A percentile compares a stretch with the other conserved stretches of the same genome.
Conservation (phyloP, 1,140 invertebrate genomes). For the Drosophila tristis region DNA sequence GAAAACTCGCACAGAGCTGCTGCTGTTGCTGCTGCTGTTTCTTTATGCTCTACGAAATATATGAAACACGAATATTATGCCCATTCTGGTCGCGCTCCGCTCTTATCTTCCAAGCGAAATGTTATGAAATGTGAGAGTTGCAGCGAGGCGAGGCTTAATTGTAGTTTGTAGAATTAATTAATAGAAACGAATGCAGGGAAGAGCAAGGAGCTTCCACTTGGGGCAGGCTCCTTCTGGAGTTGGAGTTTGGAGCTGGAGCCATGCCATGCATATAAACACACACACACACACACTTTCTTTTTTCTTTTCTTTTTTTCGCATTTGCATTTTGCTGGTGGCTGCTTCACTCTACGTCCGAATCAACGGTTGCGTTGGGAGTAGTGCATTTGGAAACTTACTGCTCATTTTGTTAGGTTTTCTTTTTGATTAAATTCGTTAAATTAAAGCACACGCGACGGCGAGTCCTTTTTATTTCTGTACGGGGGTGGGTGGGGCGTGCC, state of each 20-base stretch:
- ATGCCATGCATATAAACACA: conserved; percentile 58
- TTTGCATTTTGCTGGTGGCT: conserved; percentile 34
- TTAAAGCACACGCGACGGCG: conserved; percentile 64
- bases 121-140: conserved; percentile 62
- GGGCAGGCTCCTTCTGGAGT: conserved; percentile 38
- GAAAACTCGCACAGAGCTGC: conserved; percentile 3
- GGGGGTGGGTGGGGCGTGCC: conserved; percentile 64
- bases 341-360: conserved; percentile 3
- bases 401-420: conserved; percentile 71
- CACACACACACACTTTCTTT: conserved; percentile 39
- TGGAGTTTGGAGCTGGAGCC: conserved; percentile 44
- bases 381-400: conserved; percentile 63
- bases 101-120: conserved; percentile 36
- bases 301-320: conserved; percentile 43
- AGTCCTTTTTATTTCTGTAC: conserved; percentile 24
- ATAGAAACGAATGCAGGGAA: conserved; percentile 8
- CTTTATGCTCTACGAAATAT: no score
- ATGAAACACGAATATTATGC: no score
- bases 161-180: conserved; percentile 41
- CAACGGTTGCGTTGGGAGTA: no score
- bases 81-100: conserved; percentile 13
- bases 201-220: conserved; percentile 40
- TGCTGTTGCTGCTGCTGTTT: no score
- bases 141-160: not conserved
- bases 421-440: conserved; percentile 41